Percentiles rank a stretch among this genome's conserved stretches.
Evolutionary conservation across 2,113 vertebrate genomes (phyloP).

Genomic region (Perognathus longimembris): DNA sequence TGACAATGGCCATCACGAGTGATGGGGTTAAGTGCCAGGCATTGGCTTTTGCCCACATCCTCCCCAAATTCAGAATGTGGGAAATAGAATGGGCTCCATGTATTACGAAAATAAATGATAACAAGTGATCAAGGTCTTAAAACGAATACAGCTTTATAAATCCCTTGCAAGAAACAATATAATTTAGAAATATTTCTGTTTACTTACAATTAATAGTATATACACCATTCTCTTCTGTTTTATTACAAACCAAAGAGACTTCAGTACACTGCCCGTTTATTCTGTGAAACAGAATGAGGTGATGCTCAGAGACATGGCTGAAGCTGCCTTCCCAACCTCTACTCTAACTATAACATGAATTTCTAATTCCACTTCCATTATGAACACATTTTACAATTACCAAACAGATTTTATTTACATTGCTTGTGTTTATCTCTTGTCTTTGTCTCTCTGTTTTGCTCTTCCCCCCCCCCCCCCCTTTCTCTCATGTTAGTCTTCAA

Average conservation of each 20-base stretch:
- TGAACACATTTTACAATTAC: background rate
- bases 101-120: background rate
- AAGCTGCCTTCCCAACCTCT: background rate
- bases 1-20: background rate
- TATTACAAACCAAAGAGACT: rapidly evolving
- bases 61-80: background rate
- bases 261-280: background rate
- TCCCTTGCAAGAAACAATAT: background rate
- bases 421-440: background rate
- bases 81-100: background rate
- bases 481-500: no score
- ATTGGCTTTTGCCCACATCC: background rate
- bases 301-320: no score
- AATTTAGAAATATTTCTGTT: background rate
- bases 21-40: background rate
- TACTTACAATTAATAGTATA: background rate
- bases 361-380: background rate
- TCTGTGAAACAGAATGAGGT: conserved; percentile 52
- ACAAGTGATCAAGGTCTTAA: background rate
- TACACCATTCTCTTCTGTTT: background rate
- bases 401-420: background rate
- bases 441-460: no score
- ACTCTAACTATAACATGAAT: background rate
- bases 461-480: no score
- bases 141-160: background rate